A percentile compares a stretch with the other conserved stretches of the same genome.
phyloP scores from a whole-genome alignment of 2,888 invertebrate species.

The Diplolepis rosae region DNA sequence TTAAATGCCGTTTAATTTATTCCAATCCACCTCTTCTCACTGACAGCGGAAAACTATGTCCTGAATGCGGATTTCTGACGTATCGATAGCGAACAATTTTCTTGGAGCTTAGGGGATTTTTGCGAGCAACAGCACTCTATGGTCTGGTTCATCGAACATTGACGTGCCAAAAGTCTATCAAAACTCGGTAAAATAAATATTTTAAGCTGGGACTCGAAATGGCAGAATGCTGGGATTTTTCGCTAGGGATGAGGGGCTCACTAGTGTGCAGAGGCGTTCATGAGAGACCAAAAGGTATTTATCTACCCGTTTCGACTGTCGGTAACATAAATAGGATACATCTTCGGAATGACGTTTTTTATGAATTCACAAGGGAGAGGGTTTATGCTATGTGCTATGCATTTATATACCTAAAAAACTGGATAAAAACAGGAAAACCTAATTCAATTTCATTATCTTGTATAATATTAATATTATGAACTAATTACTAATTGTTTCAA shows the following conservation, averaged over 20 bases:
- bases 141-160: constrained; percentile 39
- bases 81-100: constrained; percentile 19
- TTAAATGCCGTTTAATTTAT: too few relatives aligned
- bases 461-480: too few relatives aligned
- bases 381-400: too few relatives aligned
- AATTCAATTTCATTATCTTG: too few relatives aligned
- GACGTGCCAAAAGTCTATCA: constrained; percentile 38
- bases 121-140: constrained; percentile 20
- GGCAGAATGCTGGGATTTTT: neutral
- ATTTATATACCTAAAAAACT: too few relatives aligned
- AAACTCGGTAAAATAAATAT: constrained; percentile 36
- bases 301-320: neutral
- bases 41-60: neutral
- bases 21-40: too few relatives aligned
- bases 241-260: too few relatives aligned
- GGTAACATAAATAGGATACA: neutral
- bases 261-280: neutral
- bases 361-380: too few relatives aligned
- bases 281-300: neutral
- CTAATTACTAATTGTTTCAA: too few relatives aligned
- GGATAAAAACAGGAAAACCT: too few relatives aligned
- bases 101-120: neutral
- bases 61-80: neutral
- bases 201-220: neutral
- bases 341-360: too few relatives aligned